phyloP scores from a whole-genome alignment of 2,888 invertebrate genomes.

The Aspidiotus rigidus region DNA sequence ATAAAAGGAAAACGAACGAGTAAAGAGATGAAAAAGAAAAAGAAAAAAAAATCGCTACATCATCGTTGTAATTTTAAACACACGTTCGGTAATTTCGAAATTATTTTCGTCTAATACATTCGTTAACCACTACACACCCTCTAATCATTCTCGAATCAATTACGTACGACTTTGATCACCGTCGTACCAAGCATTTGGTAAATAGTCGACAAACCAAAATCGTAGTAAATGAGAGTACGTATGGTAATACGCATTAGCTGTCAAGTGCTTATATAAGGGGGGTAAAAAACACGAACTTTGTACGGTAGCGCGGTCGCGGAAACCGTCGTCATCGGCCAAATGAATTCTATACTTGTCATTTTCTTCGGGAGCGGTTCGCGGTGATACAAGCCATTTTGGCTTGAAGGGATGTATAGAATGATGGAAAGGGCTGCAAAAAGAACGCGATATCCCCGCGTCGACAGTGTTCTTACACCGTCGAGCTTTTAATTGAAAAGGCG shows the following conservation, averaged over 20 bases:
- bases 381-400: constrained; percentile 20
- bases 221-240: constrained; percentile 16
- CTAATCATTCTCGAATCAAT: constrained; percentile 30
- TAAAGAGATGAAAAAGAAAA: no score
- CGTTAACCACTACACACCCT: constrained; percentile 13
- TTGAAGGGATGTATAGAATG: not conserved
- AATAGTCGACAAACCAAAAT: constrained; percentile 12
- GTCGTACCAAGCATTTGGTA: constrained; percentile 26
- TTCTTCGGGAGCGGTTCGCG: constrained; percentile 25
- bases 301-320: not conserved
- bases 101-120: constrained; percentile 3
- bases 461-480: constrained; percentile 4
- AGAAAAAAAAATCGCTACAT: no score
- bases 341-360: constrained; percentile 32
- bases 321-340: constrained; percentile 12
- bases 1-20: no score
- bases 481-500: constrained; percentile 33
- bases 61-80: no score
- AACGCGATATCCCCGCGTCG: constrained; percentile 8
- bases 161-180: constrained; percentile 31
- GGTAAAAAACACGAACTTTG: constrained; percentile 20
- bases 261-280: constrained; percentile 33
- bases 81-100: not conserved
- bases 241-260: constrained; percentile 32
- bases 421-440: not conserved